Evolutionary conservation across 2,888 invertebrate genomes (phyloP).

Genomic region (Heliconius cydno): DNA sequence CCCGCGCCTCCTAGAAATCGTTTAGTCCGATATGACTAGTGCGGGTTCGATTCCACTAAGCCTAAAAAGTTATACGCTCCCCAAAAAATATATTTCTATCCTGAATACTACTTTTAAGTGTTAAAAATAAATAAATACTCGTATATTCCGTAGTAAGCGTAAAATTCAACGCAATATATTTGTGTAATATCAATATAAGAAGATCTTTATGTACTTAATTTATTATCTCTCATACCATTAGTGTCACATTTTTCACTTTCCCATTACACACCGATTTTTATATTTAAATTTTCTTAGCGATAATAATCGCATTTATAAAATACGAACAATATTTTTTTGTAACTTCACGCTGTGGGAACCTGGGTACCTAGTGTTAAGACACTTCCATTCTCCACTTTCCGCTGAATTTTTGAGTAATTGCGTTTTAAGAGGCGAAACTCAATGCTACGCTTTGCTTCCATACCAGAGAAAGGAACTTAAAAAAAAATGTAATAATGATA

Average conservation of each 20-base stretch:
- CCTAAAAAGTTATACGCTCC: too few relatives aligned
- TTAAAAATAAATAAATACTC: not conserved
- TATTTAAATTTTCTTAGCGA: not conserved
- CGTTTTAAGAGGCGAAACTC: too few relatives aligned
- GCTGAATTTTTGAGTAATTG: too few relatives aligned
- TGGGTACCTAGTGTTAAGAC: too few relatives aligned
- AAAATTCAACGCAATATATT: not conserved
- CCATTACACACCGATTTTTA: not conserved
- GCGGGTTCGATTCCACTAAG: too few relatives aligned
- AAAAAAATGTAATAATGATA: too few relatives aligned
- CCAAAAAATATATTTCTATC: not conserved
- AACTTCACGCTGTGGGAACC: too few relatives aligned
- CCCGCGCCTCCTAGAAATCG: too few relatives aligned
- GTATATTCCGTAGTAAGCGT: not conserved
- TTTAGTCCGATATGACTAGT: too few relatives aligned
- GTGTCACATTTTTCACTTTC: slow-evolving; percentile 8
- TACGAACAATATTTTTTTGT: not conserved
- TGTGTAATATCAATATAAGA: not conserved
- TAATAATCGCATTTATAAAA: not conserved
- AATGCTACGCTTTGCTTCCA: too few relatives aligned
- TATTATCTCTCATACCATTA: slow-evolving; percentile 3
- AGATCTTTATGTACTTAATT: slow-evolving; percentile 7
- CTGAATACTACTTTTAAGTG: not conserved
- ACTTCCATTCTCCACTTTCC: too few relatives aligned
- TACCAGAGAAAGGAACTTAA: too few relatives aligned